Evolutionary conservation across 2,888 invertebrate genomes (phyloP), one percentile per base, ranked within the genome.

Genomic region (Synanthedon formicaeformis): DNA sequence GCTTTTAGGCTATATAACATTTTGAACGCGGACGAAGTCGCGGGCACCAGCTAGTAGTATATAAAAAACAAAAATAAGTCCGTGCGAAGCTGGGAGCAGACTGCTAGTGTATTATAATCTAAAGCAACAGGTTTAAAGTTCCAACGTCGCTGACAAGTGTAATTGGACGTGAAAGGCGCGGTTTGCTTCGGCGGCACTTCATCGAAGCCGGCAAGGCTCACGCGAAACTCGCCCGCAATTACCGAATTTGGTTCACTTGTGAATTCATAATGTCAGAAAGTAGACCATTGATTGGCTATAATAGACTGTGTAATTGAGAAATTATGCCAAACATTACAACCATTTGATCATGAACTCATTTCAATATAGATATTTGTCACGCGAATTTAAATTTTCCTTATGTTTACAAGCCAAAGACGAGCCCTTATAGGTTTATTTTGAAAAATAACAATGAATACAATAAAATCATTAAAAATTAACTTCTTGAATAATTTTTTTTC

Each of bases 91-190:
- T 2, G 34, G 34, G 34, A 10, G 10, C 10, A 0, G 10, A 10
- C 10, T 10, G 34, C 34, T 50, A 50, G 51, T 48, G 53, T 50
- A 51, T 53, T 51, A 54, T 34, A 53, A 50, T 55, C 50, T 52
- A 54, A 60, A 60, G 60, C 58, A 61, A 65, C 65, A 57, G 59
- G 63, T 65, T 65, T 57, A 40, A 60, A 58, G 34, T 34, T 34
- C 45, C 14, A 45, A 45, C 45, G n/a, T 45, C 45, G 45, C 45
- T 45, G 45, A 68, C 64, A 66, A 56, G 60, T 65, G 61, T 67
- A 71, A 70, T 63, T 68, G 57, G 60, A 63, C 64, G 70, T 71
- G 67, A 71, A 70, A 69, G 60, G 61, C 57, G 34, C 34, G 34
- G 55, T 51, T n/a, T 50, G 40, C 13, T 51, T 40, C 8, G 55